Percentiles rank a stretch among this genome's conserved stretches.
Evolutionary conservation across 2,888 invertebrate genomes (phyloP).

Genomic region (Morpho achilles): DNA sequence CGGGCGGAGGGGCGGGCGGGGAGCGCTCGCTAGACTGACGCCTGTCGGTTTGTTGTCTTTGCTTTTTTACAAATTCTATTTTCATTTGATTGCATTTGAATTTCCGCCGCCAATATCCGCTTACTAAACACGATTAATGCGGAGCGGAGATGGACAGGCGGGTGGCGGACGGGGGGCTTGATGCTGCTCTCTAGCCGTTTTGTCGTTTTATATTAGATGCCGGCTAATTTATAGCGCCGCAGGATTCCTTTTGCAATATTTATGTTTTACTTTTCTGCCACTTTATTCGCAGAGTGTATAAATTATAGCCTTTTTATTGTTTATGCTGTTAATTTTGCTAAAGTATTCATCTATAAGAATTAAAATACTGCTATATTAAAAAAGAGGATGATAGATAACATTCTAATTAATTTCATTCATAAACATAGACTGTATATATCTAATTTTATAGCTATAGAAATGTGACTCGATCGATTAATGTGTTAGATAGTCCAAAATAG

Average conservation of each 20-base stretch:
- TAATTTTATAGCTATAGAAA: too few relatives aligned
- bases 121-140: constrained; percentile 81
- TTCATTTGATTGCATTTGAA: constrained; percentile 80
- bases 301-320: background rate
- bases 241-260: constrained; percentile 37
- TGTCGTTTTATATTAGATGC: constrained; percentile 78
- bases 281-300: constrained; percentile 7
- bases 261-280: constrained; percentile 11
- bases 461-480: too few relatives aligned
- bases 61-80: constrained; percentile 77
- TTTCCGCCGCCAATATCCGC: constrained; percentile 79
- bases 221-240: constrained; percentile 74
- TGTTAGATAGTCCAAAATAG: too few relatives aligned
- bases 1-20: constrained; percentile 45
- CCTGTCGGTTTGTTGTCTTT: constrained; percentile 78
- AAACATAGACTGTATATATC: too few relatives aligned
- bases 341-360: too few relatives aligned
- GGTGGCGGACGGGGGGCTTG: constrained; percentile 40
- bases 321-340: too few relatives aligned
- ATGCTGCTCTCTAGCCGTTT: constrained; percentile 63
- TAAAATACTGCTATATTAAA: too few relatives aligned
- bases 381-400: too few relatives aligned
- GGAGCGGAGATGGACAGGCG: constrained; percentile 72
- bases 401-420: too few relatives aligned
- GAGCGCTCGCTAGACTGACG: constrained; percentile 72